Conservation (phyloP, 2,888 invertebrate genomes). For the Gordius sp. region DNA sequence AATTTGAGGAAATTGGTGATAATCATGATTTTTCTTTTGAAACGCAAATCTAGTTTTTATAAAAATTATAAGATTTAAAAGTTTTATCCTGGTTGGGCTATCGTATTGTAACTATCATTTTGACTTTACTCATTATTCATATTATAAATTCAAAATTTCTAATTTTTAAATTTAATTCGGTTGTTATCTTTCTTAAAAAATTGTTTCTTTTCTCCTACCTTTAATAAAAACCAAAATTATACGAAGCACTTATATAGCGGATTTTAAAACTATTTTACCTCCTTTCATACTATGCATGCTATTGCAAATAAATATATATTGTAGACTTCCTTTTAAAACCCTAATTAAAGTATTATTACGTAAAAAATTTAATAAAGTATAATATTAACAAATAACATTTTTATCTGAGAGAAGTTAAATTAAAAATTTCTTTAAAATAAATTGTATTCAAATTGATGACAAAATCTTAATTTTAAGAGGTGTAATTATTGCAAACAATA, state of each 20-base stretch:
- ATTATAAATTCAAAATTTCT: background rate
- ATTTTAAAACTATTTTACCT: background rate
- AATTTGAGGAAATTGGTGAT: background rate
- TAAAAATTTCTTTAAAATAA: too few species aligned
- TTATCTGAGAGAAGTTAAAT: too few species aligned
- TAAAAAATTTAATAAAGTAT: too few species aligned
- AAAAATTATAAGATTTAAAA: background rate
- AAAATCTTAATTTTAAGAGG: too few species aligned
- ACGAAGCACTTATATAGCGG: background rate
- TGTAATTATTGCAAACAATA: too few species aligned
- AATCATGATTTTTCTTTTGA: background rate
- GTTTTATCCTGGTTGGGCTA: too few species aligned
- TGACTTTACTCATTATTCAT: too few species aligned
- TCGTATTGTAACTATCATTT: too few species aligned
- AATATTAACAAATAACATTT: too few species aligned
- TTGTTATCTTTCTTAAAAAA: background rate
- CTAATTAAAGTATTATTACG: too few species aligned
- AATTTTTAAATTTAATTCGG: background rate
- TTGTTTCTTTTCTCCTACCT: background rate
- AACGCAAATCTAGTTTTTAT: background rate
- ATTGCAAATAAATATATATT: background rate
- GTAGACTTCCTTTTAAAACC: background rate
- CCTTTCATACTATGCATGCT: too few species aligned
- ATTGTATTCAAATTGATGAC: too few species aligned
- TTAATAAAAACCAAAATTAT: background rate